Base-by-base conservation (phyloP, 1,140 invertebrate species). In the Oreohelix idahoensis region DNA sequence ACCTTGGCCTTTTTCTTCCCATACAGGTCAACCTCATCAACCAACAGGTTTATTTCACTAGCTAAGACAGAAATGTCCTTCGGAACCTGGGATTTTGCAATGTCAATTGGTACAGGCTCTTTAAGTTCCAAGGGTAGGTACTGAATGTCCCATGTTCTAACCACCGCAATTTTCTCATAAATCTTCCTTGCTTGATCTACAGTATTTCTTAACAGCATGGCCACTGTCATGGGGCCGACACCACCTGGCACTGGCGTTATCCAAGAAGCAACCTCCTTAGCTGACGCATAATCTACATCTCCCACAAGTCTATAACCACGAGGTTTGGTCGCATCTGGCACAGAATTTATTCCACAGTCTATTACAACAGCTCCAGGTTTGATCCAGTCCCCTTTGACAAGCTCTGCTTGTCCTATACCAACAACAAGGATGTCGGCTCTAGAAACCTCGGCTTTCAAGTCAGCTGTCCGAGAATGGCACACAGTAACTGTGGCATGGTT, bases 361-460 rank as follows among this genome's bases (percentile, higher is more conserved):
- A 99, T 99, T n/a, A 99, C 98, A 42, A 99, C 96, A 71, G 98
- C 98, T 32, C 98, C 98, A 0, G 97, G 97, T 93, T 99, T 99
- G 69, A 99, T 96, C 98, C 98, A 99, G 75, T 96, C 96, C 0
- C 96, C 97, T 92, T 97, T 97, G 0, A 99, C 98, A 93, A 99
- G 94, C 92, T 98, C 95, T 13, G 98, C 94, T 89, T 95, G 94
- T 0, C 99, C 99, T 87, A 99, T 98, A 2, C 95, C 99, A 10
- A 99, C 98, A 13, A 99, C 97, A 73, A 99, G 92, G 89, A 99
- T 99, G 92, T 99, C 99, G 32, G 98, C 98, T 81, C 92, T 83
- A 81, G 87, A 76, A 92, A 87, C 86, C 84, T 87, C 86, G 8
- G 69, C 79, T 45, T 85, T 85, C 49, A 99, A 93, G 92, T 98